phyloP scores from a whole-genome alignment of 2,888 invertebrate genomes.

The Tenthredo amoena region DNA sequence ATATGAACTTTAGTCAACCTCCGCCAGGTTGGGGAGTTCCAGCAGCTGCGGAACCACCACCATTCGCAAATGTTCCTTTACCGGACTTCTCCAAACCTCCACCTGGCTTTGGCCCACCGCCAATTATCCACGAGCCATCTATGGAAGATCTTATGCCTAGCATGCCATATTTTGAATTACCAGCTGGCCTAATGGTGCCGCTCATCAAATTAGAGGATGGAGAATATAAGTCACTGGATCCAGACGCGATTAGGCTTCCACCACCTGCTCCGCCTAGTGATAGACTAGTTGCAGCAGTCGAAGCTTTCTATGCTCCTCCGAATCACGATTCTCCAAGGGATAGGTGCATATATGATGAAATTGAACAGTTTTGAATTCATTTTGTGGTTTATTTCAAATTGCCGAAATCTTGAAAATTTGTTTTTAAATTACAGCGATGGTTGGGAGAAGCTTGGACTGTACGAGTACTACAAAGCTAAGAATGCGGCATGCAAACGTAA shows the following conservation, averaged over 20 bases:
- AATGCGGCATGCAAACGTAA: slow-evolving; percentile 93
- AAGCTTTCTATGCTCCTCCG: slow-evolving; percentile 97
- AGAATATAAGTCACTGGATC: slow-evolving; percentile 94
- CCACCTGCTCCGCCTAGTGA: slow-evolving; percentile 98
- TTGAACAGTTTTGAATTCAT: not conserved
- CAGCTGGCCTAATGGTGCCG: slow-evolving; percentile 99
- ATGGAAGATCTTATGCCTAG: slow-evolving; percentile 91
- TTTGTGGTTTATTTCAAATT: not conserved
- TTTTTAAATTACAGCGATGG: slow-evolving; percentile 87
- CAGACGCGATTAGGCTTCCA: slow-evolving; percentile 93
- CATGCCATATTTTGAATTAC: slow-evolving; percentile 97
- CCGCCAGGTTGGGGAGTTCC: slow-evolving; percentile 82
- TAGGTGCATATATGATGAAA: slow-evolving; percentile 81
- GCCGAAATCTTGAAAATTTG: slow-evolving; percentile 29
- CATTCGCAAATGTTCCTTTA: slow-evolving; percentile 75
- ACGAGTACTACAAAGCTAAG: slow-evolving; percentile 98
- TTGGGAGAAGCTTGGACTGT: slow-evolving; percentile 98
- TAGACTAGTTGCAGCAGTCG: slow-evolving; percentile 94
- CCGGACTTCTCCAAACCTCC: slow-evolving; percentile 94
- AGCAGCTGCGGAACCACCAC: slow-evolving; percentile 68
- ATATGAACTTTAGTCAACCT: slow-evolving; percentile 79
- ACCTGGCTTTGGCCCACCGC: slow-evolving; percentile 84
- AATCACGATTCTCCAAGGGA: slow-evolving; percentile 97
- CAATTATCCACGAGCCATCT: slow-evolving; percentile 77
- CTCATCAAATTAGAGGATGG: slow-evolving; percentile 95